Conservation (phyloP, 2,113 vertebrate species). For the Seriola rivoliana region DNA sequence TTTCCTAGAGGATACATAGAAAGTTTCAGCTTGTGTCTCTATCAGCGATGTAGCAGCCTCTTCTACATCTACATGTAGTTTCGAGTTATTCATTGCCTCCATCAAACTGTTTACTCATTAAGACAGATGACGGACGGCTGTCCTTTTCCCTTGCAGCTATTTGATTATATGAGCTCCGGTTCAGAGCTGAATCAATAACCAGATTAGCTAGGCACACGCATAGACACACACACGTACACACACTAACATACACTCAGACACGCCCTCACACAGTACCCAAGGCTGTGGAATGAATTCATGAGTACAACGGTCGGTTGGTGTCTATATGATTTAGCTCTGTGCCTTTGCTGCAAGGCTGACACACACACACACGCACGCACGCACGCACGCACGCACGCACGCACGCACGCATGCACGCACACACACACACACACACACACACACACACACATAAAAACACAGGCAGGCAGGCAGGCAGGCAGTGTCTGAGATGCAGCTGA, state of each 20-base stretch:
- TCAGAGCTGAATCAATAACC: constrained; percentile 80
- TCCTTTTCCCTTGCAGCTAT: constrained; percentile 75
- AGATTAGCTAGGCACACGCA: constrained; percentile 63
- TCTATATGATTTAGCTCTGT: constrained; percentile 74
- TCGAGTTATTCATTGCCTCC: constrained; percentile 65
- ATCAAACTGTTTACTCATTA: constrained; percentile 76
- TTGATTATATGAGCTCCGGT: constrained; percentile 80
- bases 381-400: constrained; percentile 15
- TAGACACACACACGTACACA: neutral
- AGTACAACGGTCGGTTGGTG: constrained; percentile 60
- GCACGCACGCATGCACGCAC: constrained; percentile 1
- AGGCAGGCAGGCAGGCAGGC: constrained; percentile 36
- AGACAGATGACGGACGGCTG: constrained; percentile 79
- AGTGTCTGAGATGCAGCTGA: constrained; percentile 74
- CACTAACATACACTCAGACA: constrained; percentile 36
- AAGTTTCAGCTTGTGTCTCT: constrained; percentile 35
- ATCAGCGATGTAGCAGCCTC: constrained; percentile 30
- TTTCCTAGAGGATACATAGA: constrained; percentile 9
- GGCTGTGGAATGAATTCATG: constrained; percentile 73
- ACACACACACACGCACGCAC: constrained; percentile 8
- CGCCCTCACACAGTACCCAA: constrained; percentile 44
- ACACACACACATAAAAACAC: constrained; percentile 26
- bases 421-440: constrained; percentile 29
- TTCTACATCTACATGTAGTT: constrained; percentile 52
- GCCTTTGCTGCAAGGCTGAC: constrained; percentile 71